A percentile compares a stretch with the other conserved stretches of the same genome.
phyloP scores from a whole-genome alignment of 2,888 invertebrate species.

The Himalopsyche tibetana region DNA sequence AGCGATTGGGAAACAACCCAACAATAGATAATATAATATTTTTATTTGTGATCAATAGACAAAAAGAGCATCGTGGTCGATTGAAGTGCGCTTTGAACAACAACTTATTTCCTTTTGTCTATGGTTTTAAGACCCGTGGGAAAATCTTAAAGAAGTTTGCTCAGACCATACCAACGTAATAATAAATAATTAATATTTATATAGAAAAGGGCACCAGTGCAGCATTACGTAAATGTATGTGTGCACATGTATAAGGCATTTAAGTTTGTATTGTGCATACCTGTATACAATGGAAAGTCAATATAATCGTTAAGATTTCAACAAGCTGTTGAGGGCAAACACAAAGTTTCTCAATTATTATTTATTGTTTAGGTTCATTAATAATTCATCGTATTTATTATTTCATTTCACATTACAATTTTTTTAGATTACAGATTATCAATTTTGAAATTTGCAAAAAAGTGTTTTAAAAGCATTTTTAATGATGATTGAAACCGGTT shows the following conservation, averaged over 20 bases:
- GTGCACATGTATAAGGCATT: neutral
- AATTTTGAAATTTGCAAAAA: too few relatives aligned
- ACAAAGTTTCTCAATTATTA: neutral
- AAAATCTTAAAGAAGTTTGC: neutral
- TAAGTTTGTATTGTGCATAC: neutral
- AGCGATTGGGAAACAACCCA: too few relatives aligned
- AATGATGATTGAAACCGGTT: too few relatives aligned
- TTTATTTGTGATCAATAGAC: neutral
- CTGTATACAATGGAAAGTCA: slow-evolving; percentile 16
- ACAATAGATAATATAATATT: too few relatives aligned
- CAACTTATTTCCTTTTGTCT: slow-evolving; percentile 12
- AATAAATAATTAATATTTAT: slow-evolving; percentile 24
- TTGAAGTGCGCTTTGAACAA: neutral
- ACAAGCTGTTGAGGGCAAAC: neutral
- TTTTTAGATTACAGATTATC: too few relatives aligned
- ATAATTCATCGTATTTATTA: too few relatives aligned
- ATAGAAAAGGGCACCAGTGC: neutral
- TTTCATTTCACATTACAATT: too few relatives aligned
- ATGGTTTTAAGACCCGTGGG: slow-evolving; percentile 16
- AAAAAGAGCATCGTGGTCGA: neutral
- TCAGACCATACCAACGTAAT: neutral
- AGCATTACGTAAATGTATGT: neutral
- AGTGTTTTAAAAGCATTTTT: too few relatives aligned
- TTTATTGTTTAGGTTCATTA: too few relatives aligned
- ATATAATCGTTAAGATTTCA: neutral